phyloP scores from a whole-genome alignment of 2,113 vertebrate genomes.

The Colaptes auratus region DNA sequence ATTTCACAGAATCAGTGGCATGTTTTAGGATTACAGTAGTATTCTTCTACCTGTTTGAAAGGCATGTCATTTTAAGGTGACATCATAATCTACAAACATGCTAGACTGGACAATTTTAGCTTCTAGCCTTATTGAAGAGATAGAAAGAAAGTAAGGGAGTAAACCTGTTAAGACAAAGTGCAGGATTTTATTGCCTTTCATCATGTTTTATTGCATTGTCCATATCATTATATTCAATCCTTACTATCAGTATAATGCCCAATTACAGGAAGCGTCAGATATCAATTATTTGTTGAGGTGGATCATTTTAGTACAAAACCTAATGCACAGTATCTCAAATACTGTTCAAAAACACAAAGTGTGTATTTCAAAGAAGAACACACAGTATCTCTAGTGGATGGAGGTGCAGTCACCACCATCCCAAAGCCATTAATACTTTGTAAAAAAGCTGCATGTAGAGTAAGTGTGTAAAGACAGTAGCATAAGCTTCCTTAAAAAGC shows the following conservation, averaged over 20 bases:
- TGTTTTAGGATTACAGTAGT: neutral
- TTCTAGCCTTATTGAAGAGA: neutral
- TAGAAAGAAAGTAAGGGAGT: neutral
- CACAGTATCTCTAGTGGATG: neutral
- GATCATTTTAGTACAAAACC: neutral
- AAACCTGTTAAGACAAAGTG: neutral
- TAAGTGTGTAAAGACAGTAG: neutral
- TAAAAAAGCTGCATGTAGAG: neutral
- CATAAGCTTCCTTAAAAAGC: neutral
- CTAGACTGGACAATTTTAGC: neutral
- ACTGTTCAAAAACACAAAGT: no score
- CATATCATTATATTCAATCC: conserved; percentile 1
- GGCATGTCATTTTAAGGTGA: neutral
- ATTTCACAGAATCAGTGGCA: neutral
- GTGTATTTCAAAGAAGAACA: neutral
- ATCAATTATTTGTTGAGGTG: neutral
- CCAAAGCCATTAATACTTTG: neutral
- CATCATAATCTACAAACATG: neutral
- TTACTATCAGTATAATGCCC: neutral
- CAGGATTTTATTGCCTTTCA: conserved; percentile 5
- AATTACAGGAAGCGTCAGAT: conserved; percentile 15
- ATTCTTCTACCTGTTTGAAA: neutral
- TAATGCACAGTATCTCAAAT: neutral
- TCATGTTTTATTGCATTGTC: conserved; percentile 24
- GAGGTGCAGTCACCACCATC: neutral